A percentile compares a stretch with the other conserved stretches of the same genome.
Evolutionary conservation across 2,888 invertebrate species (phyloP).

Genomic region (Drosophila trichaetosa): DNA sequence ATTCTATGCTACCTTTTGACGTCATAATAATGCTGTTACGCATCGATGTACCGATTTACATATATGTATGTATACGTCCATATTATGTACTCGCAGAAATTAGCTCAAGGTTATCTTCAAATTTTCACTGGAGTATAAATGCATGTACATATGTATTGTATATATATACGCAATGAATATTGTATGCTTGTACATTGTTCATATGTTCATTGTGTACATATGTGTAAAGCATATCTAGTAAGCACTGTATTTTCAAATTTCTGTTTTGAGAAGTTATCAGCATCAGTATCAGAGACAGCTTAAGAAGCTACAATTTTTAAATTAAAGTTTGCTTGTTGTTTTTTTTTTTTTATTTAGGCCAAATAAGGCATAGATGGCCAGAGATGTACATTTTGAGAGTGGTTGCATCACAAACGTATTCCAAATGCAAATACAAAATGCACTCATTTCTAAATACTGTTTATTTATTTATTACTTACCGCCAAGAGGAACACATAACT

Average conservation of each 20-base stretch:
- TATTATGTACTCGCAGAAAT: constrained; percentile 48
- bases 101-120: constrained; percentile 66
- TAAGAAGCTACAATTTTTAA: neutral
- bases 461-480: constrained; percentile 77
- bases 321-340: neutral
- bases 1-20: constrained; percentile 59
- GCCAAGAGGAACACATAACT: constrained; percentile 84
- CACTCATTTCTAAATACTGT: constrained; percentile 6
- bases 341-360: constrained; percentile 1
- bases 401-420: constrained; percentile 31
- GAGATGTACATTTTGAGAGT: neutral
- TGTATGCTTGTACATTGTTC: constrained; percentile 8
- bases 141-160: constrained; percentile 2
- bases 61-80: constrained; percentile 13
- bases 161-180: neutral
- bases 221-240: neutral
- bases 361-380: neutral
- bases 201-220: neutral
- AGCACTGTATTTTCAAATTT: neutral
- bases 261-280: too few species aligned
- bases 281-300: neutral
- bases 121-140: constrained; percentile 14
- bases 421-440: constrained; percentile 1
- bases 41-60: constrained; percentile 21
- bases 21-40: constrained; percentile 47